phyloP scores from a whole-genome alignment of 2,888 invertebrate genomes.

The Aethes cnicana region DNA sequence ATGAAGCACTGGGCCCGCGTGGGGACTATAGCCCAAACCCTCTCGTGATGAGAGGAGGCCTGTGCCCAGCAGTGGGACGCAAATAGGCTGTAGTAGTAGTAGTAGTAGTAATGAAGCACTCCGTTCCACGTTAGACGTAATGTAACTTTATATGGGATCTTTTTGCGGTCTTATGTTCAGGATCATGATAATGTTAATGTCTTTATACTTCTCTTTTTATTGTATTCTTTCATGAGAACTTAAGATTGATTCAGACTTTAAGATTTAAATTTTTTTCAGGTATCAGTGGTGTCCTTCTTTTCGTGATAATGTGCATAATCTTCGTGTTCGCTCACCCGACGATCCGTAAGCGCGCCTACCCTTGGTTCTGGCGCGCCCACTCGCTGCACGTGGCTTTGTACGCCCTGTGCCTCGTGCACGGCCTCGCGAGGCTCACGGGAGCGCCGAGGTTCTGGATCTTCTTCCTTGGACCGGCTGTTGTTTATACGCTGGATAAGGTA shows the following conservation, averaged over 20 bases:
- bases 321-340: conserved; percentile 98
- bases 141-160: too few relatives aligned
- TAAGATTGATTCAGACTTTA: neutral
- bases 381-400: conserved; percentile 94
- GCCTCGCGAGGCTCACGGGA: conserved; percentile 94
- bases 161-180: too few relatives aligned
- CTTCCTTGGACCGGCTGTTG: conserved; percentile 94
- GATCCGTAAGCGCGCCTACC: conserved; percentile 95
- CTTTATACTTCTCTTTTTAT: too few relatives aligned
- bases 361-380: conserved; percentile 97
- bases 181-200: too few relatives aligned
- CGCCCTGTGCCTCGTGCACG: conserved; percentile 93
- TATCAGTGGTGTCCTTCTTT: conserved; percentile 92
- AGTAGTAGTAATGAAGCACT: too few relatives aligned
- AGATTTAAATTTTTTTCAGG: conserved; percentile 78
- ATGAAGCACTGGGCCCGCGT: too few relatives aligned
- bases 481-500: conserved; percentile 95
- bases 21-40: too few relatives aligned
- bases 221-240: neutral
- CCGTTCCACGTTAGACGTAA: too few relatives aligned
- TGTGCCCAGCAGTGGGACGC: too few relatives aligned
- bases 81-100: too few relatives aligned
- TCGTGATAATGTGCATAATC: conserved; percentile 95
- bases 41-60: too few relatives aligned
- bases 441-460: conserved; percentile 97